phyloP scores from a whole-genome alignment of 2,113 vertebrate genomes.

The Sceloporus tristichus region DNA sequence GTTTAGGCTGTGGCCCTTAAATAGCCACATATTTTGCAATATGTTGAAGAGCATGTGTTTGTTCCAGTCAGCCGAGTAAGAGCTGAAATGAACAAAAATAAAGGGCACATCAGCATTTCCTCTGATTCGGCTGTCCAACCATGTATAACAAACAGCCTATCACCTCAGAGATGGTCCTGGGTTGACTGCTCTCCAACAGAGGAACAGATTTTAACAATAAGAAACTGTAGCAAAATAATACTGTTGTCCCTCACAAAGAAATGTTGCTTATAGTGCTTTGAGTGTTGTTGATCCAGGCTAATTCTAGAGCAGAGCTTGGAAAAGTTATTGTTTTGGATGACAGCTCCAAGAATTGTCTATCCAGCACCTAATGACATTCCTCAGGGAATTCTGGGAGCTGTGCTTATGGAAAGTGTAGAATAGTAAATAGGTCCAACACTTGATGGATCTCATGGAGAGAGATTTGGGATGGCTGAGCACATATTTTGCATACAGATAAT shows the following conservation, averaged over 20 bases:
- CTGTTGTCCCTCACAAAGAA: background rate
- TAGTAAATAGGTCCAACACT: too few relatives aligned
- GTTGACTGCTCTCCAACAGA: slow-evolving; percentile 28
- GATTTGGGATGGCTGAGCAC: too few relatives aligned
- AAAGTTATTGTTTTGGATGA: too few relatives aligned
- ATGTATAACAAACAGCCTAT: slow-evolving; percentile 25
- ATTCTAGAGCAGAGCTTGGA: background rate
- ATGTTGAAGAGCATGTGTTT: slow-evolving; percentile 18
- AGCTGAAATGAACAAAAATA: slow-evolving; percentile 38
- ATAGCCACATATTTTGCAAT: slow-evolving; percentile 10
- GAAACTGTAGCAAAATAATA: slow-evolving; percentile 39
- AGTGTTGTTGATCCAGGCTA: background rate
- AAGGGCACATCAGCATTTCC: slow-evolving; percentile 32
- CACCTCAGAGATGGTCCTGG: slow-evolving; percentile 8
- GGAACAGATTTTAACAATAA: slow-evolving; percentile 19
- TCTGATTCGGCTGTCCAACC: slow-evolving; percentile 30
- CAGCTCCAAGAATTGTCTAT: too few relatives aligned
- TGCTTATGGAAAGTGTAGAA: too few relatives aligned
- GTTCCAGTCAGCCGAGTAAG: slow-evolving; percentile 30
- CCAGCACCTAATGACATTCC: too few relatives aligned
- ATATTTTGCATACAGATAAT: too few relatives aligned
- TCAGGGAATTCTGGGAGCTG: too few relatives aligned
- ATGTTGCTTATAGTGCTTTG: background rate
- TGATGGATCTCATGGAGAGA: too few relatives aligned
- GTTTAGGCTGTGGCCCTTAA: slow-evolving; percentile 22